Conservation (phyloP, 2,797 vertebrate species). For the Neopelma chrysocephalum region DNA sequence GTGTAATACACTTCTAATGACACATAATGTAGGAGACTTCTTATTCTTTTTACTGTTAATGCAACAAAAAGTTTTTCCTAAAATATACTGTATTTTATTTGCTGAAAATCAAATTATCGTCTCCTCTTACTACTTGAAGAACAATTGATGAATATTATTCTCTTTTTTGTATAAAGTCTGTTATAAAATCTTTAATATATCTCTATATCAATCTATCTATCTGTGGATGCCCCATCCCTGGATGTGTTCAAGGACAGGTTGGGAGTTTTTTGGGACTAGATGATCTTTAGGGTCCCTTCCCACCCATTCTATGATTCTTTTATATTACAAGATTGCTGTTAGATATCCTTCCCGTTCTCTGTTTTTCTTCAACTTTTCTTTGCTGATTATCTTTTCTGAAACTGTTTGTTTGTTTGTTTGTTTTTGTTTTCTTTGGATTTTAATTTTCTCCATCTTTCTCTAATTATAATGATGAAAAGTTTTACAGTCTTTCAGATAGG, state of each 20-base stretch:
- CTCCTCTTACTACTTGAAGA: neutral
- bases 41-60: neutral
- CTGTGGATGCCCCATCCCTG: neutral
- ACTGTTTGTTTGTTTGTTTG: no score
- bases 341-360: neutral
- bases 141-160: neutral
- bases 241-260: neutral
- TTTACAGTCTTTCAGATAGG: neutral
- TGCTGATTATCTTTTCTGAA: neutral
- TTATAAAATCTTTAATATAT: neutral
- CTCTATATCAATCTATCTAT: neutral
- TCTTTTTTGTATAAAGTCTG: neutral
- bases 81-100: neutral
- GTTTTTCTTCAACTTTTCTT: neutral
- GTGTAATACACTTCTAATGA: neutral
- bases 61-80: neutral
- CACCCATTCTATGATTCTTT: neutral
- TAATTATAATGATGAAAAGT: neutral
- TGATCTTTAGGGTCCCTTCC: neutral
- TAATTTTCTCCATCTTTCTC: neutral
- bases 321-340: neutral
- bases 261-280: neutral
- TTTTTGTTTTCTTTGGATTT: neutral
- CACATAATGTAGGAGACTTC: neutral
- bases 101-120: neutral